Percentiles rank a stretch among this genome's conserved stretches.
Conservation (phyloP, 2,888 invertebrate genomes). For the Iselma pallidipennis region DNA sequence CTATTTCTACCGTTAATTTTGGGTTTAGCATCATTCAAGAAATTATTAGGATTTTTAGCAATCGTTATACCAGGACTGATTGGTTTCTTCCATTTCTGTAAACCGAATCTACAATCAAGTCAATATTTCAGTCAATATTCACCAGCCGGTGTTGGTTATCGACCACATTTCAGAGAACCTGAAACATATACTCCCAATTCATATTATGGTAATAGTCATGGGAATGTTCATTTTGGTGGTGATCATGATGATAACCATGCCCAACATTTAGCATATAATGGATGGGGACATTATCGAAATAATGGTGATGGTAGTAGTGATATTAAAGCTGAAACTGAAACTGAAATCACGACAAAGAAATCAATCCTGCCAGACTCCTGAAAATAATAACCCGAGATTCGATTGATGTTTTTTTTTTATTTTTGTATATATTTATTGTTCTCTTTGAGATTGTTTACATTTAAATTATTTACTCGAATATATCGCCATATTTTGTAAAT, state of each 20-base stretch:
- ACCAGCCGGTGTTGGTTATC: conserved; percentile 72
- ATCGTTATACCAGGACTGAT: conserved; percentile 80
- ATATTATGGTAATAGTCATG: conserved; percentile 45
- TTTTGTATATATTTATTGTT: conserved; percentile 8
- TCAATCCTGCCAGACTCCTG: conserved; percentile 55
- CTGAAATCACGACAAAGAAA: conserved; percentile 44
- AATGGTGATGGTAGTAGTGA: conserved; percentile 57
- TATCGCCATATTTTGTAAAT: background rate
- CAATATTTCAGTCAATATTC: conserved; percentile 65
- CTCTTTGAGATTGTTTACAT: conserved; percentile 15
- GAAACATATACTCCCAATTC: conserved; percentile 42
- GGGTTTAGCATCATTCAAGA: conserved; percentile 83
- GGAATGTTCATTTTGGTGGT: conserved; percentile 68
- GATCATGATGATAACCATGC: conserved; percentile 65
- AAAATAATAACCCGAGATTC: conserved; percentile 4
- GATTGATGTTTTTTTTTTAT: background rate
- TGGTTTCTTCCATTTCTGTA: conserved; percentile 84
- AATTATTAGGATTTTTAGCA: conserved; percentile 79
- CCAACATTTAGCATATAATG: conserved; percentile 76
- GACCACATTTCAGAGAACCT: conserved; percentile 60
- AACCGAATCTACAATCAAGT: conserved; percentile 62
- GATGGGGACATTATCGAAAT: conserved; percentile 67
- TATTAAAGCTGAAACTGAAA: conserved; percentile 50
- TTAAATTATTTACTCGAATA: conserved; percentile 13
- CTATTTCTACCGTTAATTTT: conserved; percentile 82